Percentiles rank a stretch among this genome's conserved stretches.
phyloP scores from a whole-genome alignment of 2,888 invertebrate genomes.

The Exephanes ischioxanthus region DNA sequence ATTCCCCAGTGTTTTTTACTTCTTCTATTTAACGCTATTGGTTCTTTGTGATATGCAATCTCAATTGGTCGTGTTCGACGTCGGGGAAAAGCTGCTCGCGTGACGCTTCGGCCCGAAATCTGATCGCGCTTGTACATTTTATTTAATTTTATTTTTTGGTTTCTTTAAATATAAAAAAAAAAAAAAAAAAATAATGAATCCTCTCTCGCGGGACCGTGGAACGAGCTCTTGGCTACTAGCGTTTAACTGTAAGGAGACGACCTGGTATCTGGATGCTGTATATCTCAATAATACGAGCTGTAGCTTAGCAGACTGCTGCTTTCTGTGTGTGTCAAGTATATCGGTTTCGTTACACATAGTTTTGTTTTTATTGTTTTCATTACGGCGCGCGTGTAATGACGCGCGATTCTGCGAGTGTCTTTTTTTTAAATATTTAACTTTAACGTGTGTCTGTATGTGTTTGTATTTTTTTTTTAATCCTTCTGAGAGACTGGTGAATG shows the following conservation, averaged over 20 bases:
- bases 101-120: not conserved
- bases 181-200: slow-evolving; percentile 31
- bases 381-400: slow-evolving; percentile 66
- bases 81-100: slow-evolving; percentile 46
- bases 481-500: slow-evolving; percentile 64
- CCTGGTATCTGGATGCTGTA: slow-evolving; percentile 82
- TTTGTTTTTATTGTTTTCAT: slow-evolving; percentile 47
- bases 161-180: too few species aligned
- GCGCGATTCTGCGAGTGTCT: slow-evolving; percentile 69
- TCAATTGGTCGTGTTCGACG: slow-evolving; percentile 71
- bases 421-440: slow-evolving; percentile 45
- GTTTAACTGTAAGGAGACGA: slow-evolving; percentile 83
- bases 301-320: slow-evolving; percentile 81
- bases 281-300: slow-evolving; percentile 76
- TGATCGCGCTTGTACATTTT: not conserved
- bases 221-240: slow-evolving; percentile 28
- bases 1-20: slow-evolving; percentile 73
- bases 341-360: slow-evolving; percentile 46
- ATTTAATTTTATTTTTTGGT: not conserved
- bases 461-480: slow-evolving; percentile 33
- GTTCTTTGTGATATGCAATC: slow-evolving; percentile 73
- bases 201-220: slow-evolving; percentile 16
- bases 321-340: slow-evolving; percentile 62
- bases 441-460: slow-evolving; percentile 59
- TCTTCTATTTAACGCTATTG: slow-evolving; percentile 74